These are phyloP conservation scores for Oreochromis spilurus DNA, from an alignment of 2,113 vertebrate genomes.

Conservation along the genomic window DNA sequence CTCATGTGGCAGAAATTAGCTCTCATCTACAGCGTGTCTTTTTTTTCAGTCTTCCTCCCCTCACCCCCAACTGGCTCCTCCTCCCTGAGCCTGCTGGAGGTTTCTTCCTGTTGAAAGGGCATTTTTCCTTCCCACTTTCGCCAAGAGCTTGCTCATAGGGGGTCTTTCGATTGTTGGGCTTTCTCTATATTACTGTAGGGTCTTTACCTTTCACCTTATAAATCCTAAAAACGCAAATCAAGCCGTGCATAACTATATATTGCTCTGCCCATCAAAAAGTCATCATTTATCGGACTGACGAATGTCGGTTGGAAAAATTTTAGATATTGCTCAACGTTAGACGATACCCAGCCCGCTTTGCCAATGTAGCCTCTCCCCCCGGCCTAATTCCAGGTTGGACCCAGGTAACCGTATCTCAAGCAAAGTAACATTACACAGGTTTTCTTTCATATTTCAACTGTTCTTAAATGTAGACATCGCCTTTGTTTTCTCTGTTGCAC, in stretches of 20 bases:
- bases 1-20: not conserved
- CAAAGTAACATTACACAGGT: not conserved
- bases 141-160: not conserved
- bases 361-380: not conserved
- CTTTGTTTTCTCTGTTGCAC: not conserved
- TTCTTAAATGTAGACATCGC: not conserved
- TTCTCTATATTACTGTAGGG: not conserved
- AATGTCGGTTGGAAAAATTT: fast-evolving
- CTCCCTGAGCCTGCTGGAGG: not conserved
- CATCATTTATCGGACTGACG: too few relatives aligned
- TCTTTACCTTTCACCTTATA: not conserved
- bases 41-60: not conserved
- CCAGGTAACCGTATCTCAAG: not conserved
- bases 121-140: not conserved
- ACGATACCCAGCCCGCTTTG: not conserved
- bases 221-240: fast-evolving
- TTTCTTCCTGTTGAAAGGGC: not conserved
- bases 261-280: not conserved
- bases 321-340: not conserved
- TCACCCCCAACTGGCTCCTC: not conserved
- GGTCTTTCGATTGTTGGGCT: fast-evolving
- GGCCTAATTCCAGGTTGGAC: not conserved
- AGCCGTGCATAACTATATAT: not conserved
- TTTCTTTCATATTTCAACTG: not conserved
- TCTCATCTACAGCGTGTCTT: not conserved